Evolutionary conservation across 2,888 invertebrate species (phyloP).

Genomic region (Alcis repandata): DNA sequence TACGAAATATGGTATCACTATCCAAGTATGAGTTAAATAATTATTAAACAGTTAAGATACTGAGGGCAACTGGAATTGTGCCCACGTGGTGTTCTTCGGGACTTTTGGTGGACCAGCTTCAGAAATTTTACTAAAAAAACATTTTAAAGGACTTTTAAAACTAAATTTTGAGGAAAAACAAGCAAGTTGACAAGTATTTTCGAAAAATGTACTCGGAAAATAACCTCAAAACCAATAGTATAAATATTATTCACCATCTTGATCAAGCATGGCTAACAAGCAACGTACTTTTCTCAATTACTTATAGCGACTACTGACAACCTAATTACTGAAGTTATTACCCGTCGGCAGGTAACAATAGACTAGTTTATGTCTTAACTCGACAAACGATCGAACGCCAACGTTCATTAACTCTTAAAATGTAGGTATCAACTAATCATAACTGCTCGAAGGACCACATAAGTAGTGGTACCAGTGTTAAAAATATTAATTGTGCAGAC

Average conservation of each 20-base stretch:
- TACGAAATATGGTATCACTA: conserved; percentile 48
- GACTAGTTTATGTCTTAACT: conserved; percentile 49
- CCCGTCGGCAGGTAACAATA: conserved; percentile 54
- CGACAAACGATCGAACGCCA: conserved; percentile 40
- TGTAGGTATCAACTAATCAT: neutral
- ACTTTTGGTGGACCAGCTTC: too few relatives aligned
- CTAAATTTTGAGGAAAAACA: too few relatives aligned
- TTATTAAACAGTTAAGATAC: neutral
- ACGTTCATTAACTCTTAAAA: conserved; percentile 11
- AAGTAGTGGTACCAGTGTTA: conserved; percentile 53
- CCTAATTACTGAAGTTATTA: conserved; percentile 66
- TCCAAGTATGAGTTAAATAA: neutral
- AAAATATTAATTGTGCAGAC: conserved; percentile 70
- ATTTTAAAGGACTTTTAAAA: too few relatives aligned
- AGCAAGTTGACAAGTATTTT: too few relatives aligned
- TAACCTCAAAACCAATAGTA: neutral
- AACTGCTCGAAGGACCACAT: conserved; percentile 32
- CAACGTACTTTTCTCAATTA: conserved; percentile 11
- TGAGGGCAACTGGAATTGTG: neutral
- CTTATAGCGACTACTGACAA: conserved; percentile 51
- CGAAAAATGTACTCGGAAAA: too few relatives aligned
- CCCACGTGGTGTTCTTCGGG: neutral
- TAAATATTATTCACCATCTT: too few relatives aligned
- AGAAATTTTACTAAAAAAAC: too few relatives aligned
- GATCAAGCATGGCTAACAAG: neutral